A percentile compares a stretch with the other conserved stretches of the same genome.
phyloP scores from a whole-genome alignment of 2,113 vertebrate species.

The Lucifuga dentata region DNA sequence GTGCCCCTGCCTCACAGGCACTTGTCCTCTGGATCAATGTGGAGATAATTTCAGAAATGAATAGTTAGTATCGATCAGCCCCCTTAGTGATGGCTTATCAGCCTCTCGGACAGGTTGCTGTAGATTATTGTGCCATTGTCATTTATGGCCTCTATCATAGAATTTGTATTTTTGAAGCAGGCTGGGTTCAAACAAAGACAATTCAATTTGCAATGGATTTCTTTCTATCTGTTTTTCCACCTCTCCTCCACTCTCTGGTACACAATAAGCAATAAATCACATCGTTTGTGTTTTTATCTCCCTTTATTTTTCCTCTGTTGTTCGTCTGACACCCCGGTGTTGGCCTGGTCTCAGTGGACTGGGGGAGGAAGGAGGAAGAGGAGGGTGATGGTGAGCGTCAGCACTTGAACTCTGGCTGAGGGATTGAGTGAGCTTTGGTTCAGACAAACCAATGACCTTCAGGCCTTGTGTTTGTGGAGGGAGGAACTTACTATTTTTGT shows the following conservation, averaged over 20 bases:
- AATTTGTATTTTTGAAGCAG: slow-evolving; percentile 82
- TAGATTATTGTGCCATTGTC: slow-evolving; percentile 97
- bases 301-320: slow-evolving; percentile 75
- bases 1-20: slow-evolving; percentile 89
- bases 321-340: slow-evolving; percentile 83
- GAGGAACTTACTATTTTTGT: slow-evolving; percentile 89
- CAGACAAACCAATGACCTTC: slow-evolving; percentile 96
- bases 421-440: slow-evolving; percentile 92
- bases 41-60: slow-evolving; percentile 99
- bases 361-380: slow-evolving; percentile 81
- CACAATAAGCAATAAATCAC: slow-evolving; percentile 98
- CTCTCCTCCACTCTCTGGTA: slow-evolving; percentile 60
- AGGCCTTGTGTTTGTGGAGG: slow-evolving; percentile 85
- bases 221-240: slow-evolving; percentile 74
- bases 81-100: slow-evolving; percentile 92
- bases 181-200: slow-evolving; percentile 92
- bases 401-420: slow-evolving; percentile 88
- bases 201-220: slow-evolving; percentile 99
- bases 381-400: slow-evolving; percentile 83
- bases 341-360: slow-evolving; percentile 88
- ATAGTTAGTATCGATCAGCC: slow-evolving; percentile 99
- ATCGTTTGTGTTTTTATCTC: slow-evolving; percentile 89
- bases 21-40: slow-evolving; percentile 98
- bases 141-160: slow-evolving; percentile 96
- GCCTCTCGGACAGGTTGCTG: slow-evolving; percentile 88